Evolutionary conservation across 92 coral and sea anemone genomes (phyloP).

Genomic region (Parazoanthus swiftii): DNA sequence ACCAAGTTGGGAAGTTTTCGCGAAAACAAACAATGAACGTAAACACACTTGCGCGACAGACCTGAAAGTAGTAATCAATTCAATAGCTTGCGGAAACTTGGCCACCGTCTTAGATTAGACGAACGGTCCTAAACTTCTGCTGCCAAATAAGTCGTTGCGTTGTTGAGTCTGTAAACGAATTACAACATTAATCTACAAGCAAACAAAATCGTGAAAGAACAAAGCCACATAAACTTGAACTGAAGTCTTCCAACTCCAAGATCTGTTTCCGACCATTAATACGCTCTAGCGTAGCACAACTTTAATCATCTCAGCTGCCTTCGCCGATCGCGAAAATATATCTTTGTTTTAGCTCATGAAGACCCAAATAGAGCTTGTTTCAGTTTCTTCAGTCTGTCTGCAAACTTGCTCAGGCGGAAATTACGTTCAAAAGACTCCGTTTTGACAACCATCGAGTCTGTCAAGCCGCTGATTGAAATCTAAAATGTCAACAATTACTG

Average conservation of each 20-base stretch:
- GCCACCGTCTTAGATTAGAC: background rate
- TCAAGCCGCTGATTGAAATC: background rate
- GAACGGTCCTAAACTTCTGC: conserved; percentile 4
- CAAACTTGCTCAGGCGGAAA: conserved; percentile 39
- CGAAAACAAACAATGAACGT: background rate
- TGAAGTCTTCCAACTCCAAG: background rate
- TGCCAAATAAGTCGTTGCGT: conserved; percentile 4
- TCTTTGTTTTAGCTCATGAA: background rate
- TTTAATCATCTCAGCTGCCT: background rate
- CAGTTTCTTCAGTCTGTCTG: conserved; percentile 31
- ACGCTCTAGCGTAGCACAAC: background rate
- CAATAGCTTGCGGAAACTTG: background rate
- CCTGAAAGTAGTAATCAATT: conserved; percentile 6
- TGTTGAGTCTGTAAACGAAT: conserved; percentile 6
- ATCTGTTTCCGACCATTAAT: background rate
- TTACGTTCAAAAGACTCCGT: conserved; percentile 8
- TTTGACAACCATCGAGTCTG: conserved; percentile 13
- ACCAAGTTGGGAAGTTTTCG: conserved; percentile 40
- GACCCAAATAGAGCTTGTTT: conserved; percentile 19
- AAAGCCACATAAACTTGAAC: background rate
- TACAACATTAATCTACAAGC: background rate
- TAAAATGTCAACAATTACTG: background rate
- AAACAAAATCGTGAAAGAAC: background rate
- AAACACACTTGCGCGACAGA: background rate
- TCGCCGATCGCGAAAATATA: conserved; percentile 12